Conservation (phyloP, 1,140 invertebrate genomes). For the Tribolium castaneum region DNA sequence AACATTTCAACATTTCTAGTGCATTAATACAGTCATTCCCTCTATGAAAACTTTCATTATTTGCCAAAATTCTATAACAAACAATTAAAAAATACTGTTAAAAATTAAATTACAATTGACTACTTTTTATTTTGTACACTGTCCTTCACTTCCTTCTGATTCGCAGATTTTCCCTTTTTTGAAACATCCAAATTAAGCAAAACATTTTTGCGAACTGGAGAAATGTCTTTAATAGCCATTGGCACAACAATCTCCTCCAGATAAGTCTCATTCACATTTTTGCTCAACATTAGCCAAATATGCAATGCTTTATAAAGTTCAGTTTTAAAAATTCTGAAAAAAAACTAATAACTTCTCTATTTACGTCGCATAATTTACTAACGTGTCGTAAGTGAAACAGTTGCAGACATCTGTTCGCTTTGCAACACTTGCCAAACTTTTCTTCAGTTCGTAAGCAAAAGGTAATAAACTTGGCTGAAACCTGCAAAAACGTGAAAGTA, state of each 20-base stretch:
- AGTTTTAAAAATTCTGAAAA: constrained; percentile 46
- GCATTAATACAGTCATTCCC: constrained; percentile 39
- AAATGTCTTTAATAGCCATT: constrained; percentile 33
- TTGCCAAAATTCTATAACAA: background rate
- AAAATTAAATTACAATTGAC: background rate
- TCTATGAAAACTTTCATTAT: too few relatives aligned
- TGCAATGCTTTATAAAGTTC: constrained; percentile 37
- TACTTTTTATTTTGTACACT: constrained; percentile 19
- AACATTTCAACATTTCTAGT: constrained; percentile 36
- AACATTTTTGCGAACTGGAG: constrained; percentile 46
- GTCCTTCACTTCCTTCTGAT: constrained; percentile 45
- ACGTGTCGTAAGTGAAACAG: constrained; percentile 50
- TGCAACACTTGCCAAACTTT: constrained; percentile 43
- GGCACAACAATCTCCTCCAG: constrained; percentile 28
- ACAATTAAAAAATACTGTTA: background rate
- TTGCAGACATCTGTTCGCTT: constrained; percentile 45
- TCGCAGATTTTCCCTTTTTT: too few relatives aligned
- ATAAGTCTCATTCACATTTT: constrained; percentile 44
- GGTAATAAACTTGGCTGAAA: constrained; percentile 42
- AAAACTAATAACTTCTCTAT: background rate
- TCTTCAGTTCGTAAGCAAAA: constrained; percentile 49
- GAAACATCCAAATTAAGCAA: background rate
- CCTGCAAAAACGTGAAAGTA: constrained; percentile 43
- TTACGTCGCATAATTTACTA: background rate
- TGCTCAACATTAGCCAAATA: constrained; percentile 47